These are phyloP conservation scores for Kryptopterus vitreolus DNA, from an alignment of 2,797 vertebrate species.

Conservation along the genomic window DNA sequence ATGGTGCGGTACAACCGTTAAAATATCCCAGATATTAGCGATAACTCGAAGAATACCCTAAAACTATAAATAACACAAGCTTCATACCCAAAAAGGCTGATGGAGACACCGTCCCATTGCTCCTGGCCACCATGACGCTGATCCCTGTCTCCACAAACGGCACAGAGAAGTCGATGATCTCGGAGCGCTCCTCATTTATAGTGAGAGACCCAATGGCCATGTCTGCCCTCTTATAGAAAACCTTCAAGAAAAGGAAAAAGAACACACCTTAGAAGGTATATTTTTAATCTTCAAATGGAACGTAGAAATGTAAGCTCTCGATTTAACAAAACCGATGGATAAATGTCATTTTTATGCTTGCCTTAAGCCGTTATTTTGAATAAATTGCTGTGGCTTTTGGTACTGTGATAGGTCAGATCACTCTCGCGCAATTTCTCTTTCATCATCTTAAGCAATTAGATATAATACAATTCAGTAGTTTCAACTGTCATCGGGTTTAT, in stretches of 20 bases:
- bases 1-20: neutral
- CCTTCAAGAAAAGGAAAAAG: slow-evolving; percentile 69
- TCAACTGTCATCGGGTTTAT: neutral
- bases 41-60: neutral
- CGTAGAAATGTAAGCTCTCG: neutral
- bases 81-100: slow-evolving; percentile 92
- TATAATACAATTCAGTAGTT: neutral
- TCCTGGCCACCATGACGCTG: slow-evolving; percentile 96
- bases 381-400: slow-evolving; percentile 16
- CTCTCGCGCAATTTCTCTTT: neutral
- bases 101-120: slow-evolving; percentile 94
- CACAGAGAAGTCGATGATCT: slow-evolving; percentile 96
- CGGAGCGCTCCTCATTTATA: slow-evolving; percentile 95
- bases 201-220: slow-evolving; percentile 98
- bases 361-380: slow-evolving; percentile 7
- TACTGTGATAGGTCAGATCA: slow-evolving; percentile 20
- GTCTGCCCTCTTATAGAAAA: slow-evolving; percentile 94
- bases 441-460: slow-evolving; percentile 4
- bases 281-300: neutral
- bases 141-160: slow-evolving; percentile 98
- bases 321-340: neutral
- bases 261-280: neutral
- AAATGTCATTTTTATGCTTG: slow-evolving; percentile 16
- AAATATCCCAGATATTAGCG: neutral
- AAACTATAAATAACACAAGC: neutral